Evolutionary conservation across 2,797 vertebrate genomes (phyloP).

Genomic region (Eulemur coronatus): DNA sequence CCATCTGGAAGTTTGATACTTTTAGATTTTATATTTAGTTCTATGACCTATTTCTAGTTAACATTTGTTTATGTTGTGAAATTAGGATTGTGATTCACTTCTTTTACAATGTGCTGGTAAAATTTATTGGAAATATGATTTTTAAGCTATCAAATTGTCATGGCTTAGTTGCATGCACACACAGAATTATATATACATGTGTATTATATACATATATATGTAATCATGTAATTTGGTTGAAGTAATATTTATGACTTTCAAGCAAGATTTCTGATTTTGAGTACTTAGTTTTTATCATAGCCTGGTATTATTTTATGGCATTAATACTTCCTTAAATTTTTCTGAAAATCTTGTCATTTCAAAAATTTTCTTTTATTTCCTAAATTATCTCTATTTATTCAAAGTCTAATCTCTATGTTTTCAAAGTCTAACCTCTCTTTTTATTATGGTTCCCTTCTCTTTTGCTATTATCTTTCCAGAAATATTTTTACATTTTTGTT

Average conservation of each 20-base stretch:
- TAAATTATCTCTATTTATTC: background rate
- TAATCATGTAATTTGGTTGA: background rate
- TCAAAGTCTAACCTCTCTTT: background rate
- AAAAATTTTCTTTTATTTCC: background rate
- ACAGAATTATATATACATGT: background rate
- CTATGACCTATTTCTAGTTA: background rate
- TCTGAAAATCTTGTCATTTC: background rate
- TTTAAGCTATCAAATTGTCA: background rate
- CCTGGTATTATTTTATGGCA: background rate
- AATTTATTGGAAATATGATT: background rate
- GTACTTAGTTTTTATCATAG: background rate
- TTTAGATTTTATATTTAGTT: background rate
- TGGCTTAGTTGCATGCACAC: background rate
- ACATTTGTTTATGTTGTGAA: background rate
- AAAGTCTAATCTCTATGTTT: background rate
- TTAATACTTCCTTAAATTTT: background rate
- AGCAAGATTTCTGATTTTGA: background rate
- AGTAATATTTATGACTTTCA: background rate
- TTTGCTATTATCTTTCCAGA: background rate
- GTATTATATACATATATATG: background rate
- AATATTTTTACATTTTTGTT: background rate
- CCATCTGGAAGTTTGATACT: background rate
- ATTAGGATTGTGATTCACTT: background rate
- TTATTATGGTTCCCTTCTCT: background rate
- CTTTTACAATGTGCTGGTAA: background rate